Base-by-base conservation (phyloP, 2,113 vertebrate species). In the Aspidoscelis tigris region DNA sequence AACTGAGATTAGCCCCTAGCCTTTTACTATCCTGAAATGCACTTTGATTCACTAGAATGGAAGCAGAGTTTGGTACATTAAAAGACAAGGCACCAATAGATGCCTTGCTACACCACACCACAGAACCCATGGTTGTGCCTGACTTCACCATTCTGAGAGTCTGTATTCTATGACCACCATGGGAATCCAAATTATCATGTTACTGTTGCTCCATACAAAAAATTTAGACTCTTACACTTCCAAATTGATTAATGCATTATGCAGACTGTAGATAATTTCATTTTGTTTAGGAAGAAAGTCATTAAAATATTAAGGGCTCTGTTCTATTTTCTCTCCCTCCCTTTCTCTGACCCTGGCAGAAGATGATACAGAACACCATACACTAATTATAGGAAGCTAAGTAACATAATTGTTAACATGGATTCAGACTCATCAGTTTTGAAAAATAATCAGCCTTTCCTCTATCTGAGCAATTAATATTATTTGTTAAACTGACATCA, bases 401-500 rank as follows among this genome's bases (percentile, higher is more conserved):
- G 58, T 83, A 16, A 24, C 41, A 71, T 83, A 88, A 55, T 12
- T 81, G 74, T 78, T 84, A 73, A 61, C 33, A 73, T 68, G 68
- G 79, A 81, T 81, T 88, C 68, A 83, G 43, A 70, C n/a, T 68
- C 3, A 18, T 55, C 78, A 65, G 43, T 86, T 87, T 66, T 75
- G 47, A 89, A 92, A 33, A 90, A 88, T 26, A 86, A 71, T 24
- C 61, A 80, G 11, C 2, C 21, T 91, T 90, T 81, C 86, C 39
- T 72, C 90, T 66, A 88, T 11, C 41, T 80, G 84, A 83, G 58
- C 80, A 86, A 88, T 87, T 87, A 47, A 33, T 83, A 87, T 83
- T 1, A 76, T 85, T 87, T 88, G 79, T 89, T 86, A 88, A 70
- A 84, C 58, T 72, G 68, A 81, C 1, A 9, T 81, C 18, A 88